Percentiles rank a stretch among this genome's conserved stretches.
phyloP scores from a whole-genome alignment of 1,140 invertebrate species.

The Pygmarrhopalites habei region DNA sequence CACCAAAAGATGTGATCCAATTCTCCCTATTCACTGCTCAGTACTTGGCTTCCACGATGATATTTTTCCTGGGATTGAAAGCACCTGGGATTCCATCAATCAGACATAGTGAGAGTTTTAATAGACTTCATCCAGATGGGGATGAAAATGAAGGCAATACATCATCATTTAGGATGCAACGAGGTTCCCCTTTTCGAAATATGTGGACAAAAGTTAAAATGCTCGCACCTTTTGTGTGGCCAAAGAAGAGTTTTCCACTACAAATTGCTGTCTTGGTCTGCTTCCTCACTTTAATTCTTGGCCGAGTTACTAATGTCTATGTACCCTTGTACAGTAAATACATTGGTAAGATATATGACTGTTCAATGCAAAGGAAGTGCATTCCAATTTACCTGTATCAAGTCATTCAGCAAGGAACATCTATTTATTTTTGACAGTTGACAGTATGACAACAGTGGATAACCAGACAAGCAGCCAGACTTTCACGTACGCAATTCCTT shows the following conservation, averaged over 20 bases:
- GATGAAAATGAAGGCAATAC: slow-evolving; percentile 42
- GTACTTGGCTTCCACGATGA: slow-evolving; percentile 64
- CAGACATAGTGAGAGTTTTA: slow-evolving; percentile 45
- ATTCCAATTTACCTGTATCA: no score
- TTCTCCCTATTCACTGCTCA: slow-evolving; percentile 78
- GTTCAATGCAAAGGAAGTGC: no score
- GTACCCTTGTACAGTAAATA: slow-evolving; percentile 89
- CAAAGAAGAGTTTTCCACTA: slow-evolving; percentile 64
- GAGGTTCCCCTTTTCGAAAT: slow-evolving; percentile 69
- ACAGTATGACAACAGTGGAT: slow-evolving; percentile 35
- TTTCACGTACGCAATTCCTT: no score
- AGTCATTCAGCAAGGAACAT: no score
- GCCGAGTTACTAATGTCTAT: slow-evolving; percentile 84
- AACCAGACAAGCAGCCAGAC: background rate
- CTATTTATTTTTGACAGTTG: slow-evolving; percentile 24
- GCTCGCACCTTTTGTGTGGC: slow-evolving; percentile 90
- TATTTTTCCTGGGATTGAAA: slow-evolving; percentile 78
- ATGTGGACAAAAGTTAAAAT: slow-evolving; percentile 67
- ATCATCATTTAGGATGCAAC: no score
- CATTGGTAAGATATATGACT: slow-evolving; percentile 57
- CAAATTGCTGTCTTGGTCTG: slow-evolving; percentile 80
- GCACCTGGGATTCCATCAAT: slow-evolving; percentile 73
- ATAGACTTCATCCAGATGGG: slow-evolving; percentile 23
- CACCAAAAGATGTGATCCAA: slow-evolving; percentile 68
- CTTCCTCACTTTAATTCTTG: slow-evolving; percentile 64